Percentiles rank a stretch among this genome's conserved stretches.
Evolutionary conservation across 2,888 invertebrate species (phyloP).

Genomic region (Drosophila colorata): DNA sequence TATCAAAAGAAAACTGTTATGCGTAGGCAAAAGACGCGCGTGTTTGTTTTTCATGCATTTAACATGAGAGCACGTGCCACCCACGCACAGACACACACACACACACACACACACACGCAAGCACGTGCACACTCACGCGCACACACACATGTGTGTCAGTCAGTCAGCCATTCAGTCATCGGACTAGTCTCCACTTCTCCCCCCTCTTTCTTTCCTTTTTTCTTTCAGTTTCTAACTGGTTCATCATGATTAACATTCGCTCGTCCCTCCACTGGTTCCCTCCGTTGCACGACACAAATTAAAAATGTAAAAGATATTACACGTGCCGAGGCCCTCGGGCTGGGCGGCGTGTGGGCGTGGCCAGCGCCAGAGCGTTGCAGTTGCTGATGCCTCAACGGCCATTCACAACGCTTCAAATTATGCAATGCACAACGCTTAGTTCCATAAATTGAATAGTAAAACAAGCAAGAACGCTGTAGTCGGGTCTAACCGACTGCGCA

Average conservation of each 20-base stretch:
- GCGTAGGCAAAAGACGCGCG: conserved; percentile 64
- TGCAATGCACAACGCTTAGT: conserved; percentile 24
- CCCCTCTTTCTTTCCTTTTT: not conserved
- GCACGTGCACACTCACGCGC: not conserved
- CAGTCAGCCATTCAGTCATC: conserved; percentile 35
- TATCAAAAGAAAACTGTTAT: conserved; percentile 38
- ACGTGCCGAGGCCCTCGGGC: conserved; percentile 22
- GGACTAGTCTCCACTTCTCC: conserved; percentile 8
- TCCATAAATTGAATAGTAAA: not conserved
- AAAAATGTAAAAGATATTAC: conserved; percentile 62
- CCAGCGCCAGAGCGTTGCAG: conserved; percentile 17
- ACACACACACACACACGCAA: not conserved
- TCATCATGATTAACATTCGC: conserved; percentile 76
- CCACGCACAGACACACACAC: conserved; percentile 6
- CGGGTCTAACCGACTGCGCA: too few relatives aligned
- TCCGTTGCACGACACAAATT: conserved; percentile 49
- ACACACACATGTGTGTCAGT: conserved; percentile 4
- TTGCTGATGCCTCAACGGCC: conserved; percentile 26
- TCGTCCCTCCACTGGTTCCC: not conserved
- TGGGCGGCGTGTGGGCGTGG: not conserved
- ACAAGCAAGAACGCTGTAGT: too few relatives aligned
- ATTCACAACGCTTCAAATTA: conserved; percentile 27
- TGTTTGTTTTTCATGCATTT: conserved; percentile 69
- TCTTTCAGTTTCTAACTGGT: conserved; percentile 60
- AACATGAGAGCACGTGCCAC: conserved; percentile 60